A percentile compares a stretch with the other conserved stretches of the same genome.
Conservation (phyloP, 2,113 vertebrate genomes). For the Amblyopsis rosae region DNA sequence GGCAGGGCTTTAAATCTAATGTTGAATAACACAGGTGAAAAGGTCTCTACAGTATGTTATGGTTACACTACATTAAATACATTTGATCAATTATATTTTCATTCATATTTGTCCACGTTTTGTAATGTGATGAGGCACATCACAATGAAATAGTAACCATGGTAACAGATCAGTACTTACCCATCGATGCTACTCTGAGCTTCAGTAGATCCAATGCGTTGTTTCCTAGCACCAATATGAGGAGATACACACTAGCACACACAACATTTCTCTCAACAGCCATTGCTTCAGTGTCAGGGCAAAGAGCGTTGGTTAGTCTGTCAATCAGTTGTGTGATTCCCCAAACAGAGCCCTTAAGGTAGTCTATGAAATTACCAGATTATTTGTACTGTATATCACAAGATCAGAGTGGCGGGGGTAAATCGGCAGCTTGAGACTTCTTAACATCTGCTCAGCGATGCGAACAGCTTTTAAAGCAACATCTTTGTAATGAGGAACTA, state of each 20-base stretch:
- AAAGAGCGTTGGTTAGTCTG: not conserved
- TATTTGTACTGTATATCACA: not conserved
- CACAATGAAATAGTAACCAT: not conserved
- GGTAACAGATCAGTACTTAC: conserved; percentile 35
- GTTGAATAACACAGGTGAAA: too few species aligned
- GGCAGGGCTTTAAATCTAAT: not conserved
- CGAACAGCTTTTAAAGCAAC: conserved; percentile 3
- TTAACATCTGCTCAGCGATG: not conserved
- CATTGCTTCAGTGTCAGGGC: conserved; percentile 1
- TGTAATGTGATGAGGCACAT: too few species aligned
- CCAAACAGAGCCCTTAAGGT: not conserved
- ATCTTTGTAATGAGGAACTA: conserved; percentile 49
- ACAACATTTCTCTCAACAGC: not conserved
- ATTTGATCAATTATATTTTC: too few species aligned
- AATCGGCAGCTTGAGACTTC: not conserved
- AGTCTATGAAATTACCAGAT: not conserved
- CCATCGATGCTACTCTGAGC: conserved; percentile 1
- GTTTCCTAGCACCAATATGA: conserved; percentile 38
- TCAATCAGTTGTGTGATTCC: not conserved
- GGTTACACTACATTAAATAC: too few species aligned
- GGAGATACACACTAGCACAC: conserved; percentile 6
- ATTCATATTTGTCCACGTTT: not conserved
- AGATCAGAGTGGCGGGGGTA: too few species aligned
- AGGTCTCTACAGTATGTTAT: too few species aligned
- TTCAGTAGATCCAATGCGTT: conserved; percentile 45